Percentiles rank a stretch among this genome's conserved stretches.
Evolutionary conservation across 37 sponge, comb jelly and placozoan genomes (phyloP).

Genomic region (Lycopodina hypogea): DNA sequence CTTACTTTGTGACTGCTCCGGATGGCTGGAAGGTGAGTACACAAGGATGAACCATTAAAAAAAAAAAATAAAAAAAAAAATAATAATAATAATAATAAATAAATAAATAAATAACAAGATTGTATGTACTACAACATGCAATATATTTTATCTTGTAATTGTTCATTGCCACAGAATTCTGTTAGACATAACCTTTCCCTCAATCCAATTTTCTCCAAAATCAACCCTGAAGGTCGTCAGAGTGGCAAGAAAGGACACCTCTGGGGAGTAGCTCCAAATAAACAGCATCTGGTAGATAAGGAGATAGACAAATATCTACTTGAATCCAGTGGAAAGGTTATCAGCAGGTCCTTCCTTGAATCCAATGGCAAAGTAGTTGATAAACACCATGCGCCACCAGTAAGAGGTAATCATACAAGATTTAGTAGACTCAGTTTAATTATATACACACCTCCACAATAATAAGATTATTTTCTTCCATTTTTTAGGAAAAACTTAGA

Average conservation of each 20-base stretch:
- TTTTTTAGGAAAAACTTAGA: no score
- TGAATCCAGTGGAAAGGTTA: conserved; percentile 1
- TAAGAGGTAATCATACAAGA: neutral
- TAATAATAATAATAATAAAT: no score
- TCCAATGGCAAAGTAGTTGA: neutral
- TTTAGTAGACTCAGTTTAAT: neutral
- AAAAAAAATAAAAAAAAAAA: no score
- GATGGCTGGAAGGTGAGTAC: conserved; percentile 82
- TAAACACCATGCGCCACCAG: no score
- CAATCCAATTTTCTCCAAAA: conserved; percentile 61
- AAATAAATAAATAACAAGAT: no score
- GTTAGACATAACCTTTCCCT: conserved; percentile 77
- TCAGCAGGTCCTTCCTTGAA: neutral
- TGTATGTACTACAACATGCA: no score
- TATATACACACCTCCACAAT: neutral
- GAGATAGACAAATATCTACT: conserved; percentile 41
- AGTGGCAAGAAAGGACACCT: conserved; percentile 49
- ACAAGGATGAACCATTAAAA: neutral
- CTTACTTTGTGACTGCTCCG: conserved; percentile 70
- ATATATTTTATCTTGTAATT: no score
- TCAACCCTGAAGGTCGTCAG: conserved; percentile 44
- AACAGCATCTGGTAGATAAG: conserved; percentile 15
- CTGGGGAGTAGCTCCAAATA: conserved; percentile 46
- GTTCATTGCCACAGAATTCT: conserved; percentile 51
- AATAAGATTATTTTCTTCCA: neutral